These are phyloP conservation scores for Tipula unca DNA, from an alignment of 2,888 invertebrate species.

Conservation along the genomic window DNA sequence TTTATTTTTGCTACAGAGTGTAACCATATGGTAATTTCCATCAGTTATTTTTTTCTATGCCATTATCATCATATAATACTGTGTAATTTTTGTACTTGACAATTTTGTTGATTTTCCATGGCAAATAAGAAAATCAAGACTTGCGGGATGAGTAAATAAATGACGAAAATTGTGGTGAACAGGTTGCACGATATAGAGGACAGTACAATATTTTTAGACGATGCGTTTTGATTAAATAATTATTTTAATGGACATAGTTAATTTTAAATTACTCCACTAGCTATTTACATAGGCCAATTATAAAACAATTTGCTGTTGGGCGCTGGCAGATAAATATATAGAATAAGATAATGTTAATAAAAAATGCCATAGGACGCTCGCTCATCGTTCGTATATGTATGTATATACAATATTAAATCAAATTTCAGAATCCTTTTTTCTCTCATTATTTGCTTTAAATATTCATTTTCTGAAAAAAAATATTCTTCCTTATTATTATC, in stretches of 20 bases:
- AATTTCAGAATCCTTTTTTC: slow-evolving; percentile 2
- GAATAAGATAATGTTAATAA: background rate
- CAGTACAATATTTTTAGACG: background rate
- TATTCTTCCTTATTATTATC: background rate
- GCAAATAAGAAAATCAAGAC: background rate
- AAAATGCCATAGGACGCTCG: background rate
- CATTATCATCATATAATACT: background rate
- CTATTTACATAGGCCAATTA: background rate
- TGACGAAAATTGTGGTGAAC: background rate
- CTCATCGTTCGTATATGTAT: background rate
- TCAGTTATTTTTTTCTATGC: background rate
- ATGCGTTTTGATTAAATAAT: background rate
- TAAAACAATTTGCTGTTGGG: background rate
- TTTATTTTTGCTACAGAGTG: background rate
- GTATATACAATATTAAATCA: background rate
- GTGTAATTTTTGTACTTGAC: background rate
- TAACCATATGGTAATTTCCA: slow-evolving; percentile 4
- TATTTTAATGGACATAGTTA: background rate
- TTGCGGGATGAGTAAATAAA: background rate
- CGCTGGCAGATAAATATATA: background rate
- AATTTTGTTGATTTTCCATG: background rate
- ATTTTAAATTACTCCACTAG: background rate
- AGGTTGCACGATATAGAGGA: background rate
- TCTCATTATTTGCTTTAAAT: background rate
- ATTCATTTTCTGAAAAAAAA: background rate